Evolutionary conservation across 2,888 invertebrate genomes (phyloP).

Genomic region (Trachelus stipa): DNA sequence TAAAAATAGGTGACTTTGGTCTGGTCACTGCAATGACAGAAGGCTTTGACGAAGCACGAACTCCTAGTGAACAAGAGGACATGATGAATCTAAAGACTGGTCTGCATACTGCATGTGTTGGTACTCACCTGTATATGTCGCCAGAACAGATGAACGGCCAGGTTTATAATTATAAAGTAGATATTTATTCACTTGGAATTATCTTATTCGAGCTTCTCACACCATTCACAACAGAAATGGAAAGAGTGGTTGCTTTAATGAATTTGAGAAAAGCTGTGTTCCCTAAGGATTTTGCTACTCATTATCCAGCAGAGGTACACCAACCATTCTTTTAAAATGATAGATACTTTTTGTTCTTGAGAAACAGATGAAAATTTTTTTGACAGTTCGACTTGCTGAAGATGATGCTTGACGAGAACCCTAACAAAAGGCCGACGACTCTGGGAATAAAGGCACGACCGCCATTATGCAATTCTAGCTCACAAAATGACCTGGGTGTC

Average conservation of each 20-base stretch:
- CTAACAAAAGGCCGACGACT: slow-evolving; percentile 81
- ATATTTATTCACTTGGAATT: slow-evolving; percentile 94
- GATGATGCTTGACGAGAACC: slow-evolving; percentile 81
- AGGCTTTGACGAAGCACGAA: slow-evolving; percentile 62
- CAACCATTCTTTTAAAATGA: slow-evolving; percentile 8
- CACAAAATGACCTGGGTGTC: slow-evolving; percentile 58
- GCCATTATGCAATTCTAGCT: slow-evolving; percentile 66
- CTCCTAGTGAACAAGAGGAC: slow-evolving; percentile 48
- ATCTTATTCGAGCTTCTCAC: slow-evolving; percentile 93
- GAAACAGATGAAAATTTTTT: slow-evolving; percentile 18
- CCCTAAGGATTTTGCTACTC: slow-evolving; percentile 75
- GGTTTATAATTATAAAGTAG: slow-evolving; percentile 90
- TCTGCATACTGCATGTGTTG: slow-evolving; percentile 74
- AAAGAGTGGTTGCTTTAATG: slow-evolving; percentile 79
- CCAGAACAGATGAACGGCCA: slow-evolving; percentile 88
- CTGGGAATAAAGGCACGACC: slow-evolving; percentile 75
- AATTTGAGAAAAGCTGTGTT: slow-evolving; percentile 76
- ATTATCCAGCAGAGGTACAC: slow-evolving; percentile 79
- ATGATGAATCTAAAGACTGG: slow-evolving; percentile 55
- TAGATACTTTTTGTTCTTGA: slow-evolving; percentile 5
- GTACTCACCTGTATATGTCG: slow-evolving; percentile 97
- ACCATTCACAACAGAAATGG: slow-evolving; percentile 92
- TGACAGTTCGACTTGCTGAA: slow-evolving; percentile 78
- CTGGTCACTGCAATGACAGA: slow-evolving; percentile 91
- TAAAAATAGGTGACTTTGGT: slow-evolving; percentile 98